Conservation (phyloP, 1,140 invertebrate genomes). For the Acromyrmex charruanus region DNA sequence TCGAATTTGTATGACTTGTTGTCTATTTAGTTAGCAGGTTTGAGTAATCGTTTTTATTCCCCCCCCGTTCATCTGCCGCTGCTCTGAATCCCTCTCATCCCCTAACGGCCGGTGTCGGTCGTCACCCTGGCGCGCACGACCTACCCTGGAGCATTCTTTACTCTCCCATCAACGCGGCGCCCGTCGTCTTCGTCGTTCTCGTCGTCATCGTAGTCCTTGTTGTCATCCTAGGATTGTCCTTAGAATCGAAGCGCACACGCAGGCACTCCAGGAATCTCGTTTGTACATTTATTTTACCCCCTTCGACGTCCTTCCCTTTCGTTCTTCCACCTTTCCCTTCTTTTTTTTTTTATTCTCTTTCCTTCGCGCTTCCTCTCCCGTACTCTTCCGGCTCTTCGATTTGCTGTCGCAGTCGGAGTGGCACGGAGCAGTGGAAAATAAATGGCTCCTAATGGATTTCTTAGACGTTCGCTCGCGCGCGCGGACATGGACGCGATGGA, state of each 20-base stretch:
- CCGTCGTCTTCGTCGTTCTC: constrained; percentile 1
- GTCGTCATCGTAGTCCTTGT: background rate
- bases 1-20: constrained; percentile 58
- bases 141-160: constrained; percentile 50
- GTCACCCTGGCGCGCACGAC: constrained; percentile 48
- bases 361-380: background rate
- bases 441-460: constrained; percentile 63
- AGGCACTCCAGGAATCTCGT: constrained; percentile 61
- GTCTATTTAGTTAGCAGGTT: constrained; percentile 56
- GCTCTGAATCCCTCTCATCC: background rate
- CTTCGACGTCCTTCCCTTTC: constrained; percentile 19
- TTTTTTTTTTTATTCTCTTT: too few species aligned
- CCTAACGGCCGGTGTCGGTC: constrained; percentile 30
- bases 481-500: constrained; percentile 19
- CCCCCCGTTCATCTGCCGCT: constrained; percentile 18
- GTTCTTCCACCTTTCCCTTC: background rate
- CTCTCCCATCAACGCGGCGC: constrained; percentile 50
- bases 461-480: constrained; percentile 55
- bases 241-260: constrained; percentile 44
- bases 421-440: constrained; percentile 54
- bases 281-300: constrained; percentile 62
- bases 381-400: constrained; percentile 31
- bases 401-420: constrained; percentile 58
- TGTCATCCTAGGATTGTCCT: constrained; percentile 7
- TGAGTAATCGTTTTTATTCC: constrained; percentile 51